Conservation (phyloP, 2,113 vertebrate genomes). For the Lonchura striata region DNA sequence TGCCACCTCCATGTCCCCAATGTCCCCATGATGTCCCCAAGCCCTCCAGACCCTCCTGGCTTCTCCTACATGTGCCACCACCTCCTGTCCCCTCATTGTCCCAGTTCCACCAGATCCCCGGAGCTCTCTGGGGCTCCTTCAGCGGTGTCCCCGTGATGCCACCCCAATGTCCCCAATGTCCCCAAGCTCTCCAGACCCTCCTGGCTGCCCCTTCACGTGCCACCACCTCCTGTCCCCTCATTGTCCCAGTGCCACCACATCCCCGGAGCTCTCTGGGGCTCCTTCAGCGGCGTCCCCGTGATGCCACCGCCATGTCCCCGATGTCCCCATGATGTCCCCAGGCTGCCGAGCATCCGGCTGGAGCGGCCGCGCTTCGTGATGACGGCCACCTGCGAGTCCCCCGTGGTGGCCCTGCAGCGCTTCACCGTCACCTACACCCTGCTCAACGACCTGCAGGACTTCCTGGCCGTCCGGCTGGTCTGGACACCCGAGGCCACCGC, state of each 20-base stretch:
- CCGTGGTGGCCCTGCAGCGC: slow-evolving; percentile 78
- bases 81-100: too few relatives aligned
- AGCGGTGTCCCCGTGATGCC: too few relatives aligned
- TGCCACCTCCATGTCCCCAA: too few relatives aligned
- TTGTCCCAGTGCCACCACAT: background rate
- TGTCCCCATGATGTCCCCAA: too few relatives aligned
- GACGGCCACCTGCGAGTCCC: slow-evolving; percentile 89
- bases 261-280: background rate
- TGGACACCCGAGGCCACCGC: slow-evolving; percentile 85
- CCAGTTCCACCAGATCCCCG: too few relatives aligned
- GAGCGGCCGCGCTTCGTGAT: slow-evolving; percentile 90
- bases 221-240: background rate
- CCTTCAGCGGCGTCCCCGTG: background rate
- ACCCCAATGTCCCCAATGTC: background rate
- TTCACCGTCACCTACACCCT: slow-evolving; percentile 91
- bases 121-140: too few relatives aligned
- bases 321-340: background rate
- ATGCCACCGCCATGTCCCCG: fast-evolving
- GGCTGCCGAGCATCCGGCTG: slow-evolving; percentile 88
- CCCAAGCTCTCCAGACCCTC: background rate
- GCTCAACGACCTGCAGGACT: slow-evolving; percentile 94
- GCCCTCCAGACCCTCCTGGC: too few relatives aligned
- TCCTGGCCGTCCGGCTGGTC: slow-evolving; percentile 89
- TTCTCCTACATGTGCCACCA: too few relatives aligned
- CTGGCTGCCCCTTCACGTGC: too few relatives aligned